Conservation (phyloP, 2,797 vertebrate genomes). For the Sebastes hubbsi region DNA sequence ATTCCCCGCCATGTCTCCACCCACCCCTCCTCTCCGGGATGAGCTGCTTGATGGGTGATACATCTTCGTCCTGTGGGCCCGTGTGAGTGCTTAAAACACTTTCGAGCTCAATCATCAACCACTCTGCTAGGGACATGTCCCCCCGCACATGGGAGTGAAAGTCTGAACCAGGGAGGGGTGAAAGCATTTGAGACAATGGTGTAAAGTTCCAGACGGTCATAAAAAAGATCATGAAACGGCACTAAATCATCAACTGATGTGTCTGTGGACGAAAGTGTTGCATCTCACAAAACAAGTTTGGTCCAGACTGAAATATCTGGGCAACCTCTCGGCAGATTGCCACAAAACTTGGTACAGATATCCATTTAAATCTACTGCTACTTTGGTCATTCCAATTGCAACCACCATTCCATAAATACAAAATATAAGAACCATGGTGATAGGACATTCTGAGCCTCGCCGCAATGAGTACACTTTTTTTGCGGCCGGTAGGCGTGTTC, state of each 20-base stretch:
- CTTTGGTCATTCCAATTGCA: background rate
- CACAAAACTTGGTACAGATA: background rate
- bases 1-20: slow-evolving; percentile 25
- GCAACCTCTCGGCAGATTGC: background rate
- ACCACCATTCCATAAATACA: background rate
- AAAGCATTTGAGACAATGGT: slow-evolving; percentile 24
- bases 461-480: too few species aligned
- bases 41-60: slow-evolving; percentile 60
- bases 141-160: slow-evolving; percentile 22
- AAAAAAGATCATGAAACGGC: slow-evolving; percentile 14
- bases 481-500: too few species aligned
- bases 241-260: background rate
- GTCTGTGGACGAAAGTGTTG: background rate
- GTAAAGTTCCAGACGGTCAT: slow-evolving; percentile 17
- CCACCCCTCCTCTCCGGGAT: slow-evolving; percentile 9
- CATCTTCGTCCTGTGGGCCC: slow-evolving; percentile 56
- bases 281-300: background rate
- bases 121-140: slow-evolving; percentile 33
- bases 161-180: background rate
- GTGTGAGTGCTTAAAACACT: slow-evolving; percentile 64
- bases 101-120: slow-evolving; percentile 71
- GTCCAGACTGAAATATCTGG: background rate
- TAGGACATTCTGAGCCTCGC: background rate
- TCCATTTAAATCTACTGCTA: background rate
- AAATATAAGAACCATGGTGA: background rate